These are phyloP conservation scores for Hydrozoanthus tunicans DNA, from an alignment of 64 coral and sea anemone species.

Conservation along the genomic window DNA sequence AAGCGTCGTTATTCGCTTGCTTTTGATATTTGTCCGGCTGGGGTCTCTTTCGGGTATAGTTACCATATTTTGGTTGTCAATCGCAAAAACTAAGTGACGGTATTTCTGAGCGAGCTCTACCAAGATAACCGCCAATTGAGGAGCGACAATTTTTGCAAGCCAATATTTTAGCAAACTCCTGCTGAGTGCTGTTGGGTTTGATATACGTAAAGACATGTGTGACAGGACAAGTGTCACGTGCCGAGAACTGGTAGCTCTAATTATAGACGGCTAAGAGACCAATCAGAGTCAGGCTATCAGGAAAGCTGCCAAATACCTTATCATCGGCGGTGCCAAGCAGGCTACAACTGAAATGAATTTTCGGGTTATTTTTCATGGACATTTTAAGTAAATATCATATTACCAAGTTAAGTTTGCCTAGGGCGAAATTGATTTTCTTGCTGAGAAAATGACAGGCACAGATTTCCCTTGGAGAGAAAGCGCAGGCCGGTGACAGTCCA, in stretches of 20 bases:
- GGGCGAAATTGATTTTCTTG: slow-evolving; percentile 14
- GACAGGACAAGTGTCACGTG: slow-evolving; percentile 96
- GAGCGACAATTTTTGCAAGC: slow-evolving; percentile 4
- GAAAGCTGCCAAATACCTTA: slow-evolving; percentile 81
- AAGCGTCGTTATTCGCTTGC: slow-evolving; percentile 65
- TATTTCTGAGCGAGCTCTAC: slow-evolving; percentile 35
- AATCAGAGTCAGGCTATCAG: slow-evolving; percentile 56
- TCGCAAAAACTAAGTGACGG: slow-evolving; percentile 1
- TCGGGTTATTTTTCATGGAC: slow-evolving; percentile 69
- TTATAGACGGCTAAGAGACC: slow-evolving; percentile 44
- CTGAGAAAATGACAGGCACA: slow-evolving; percentile 52
- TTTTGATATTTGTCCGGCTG: slow-evolving; percentile 64
- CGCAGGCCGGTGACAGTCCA: slow-evolving; percentile 2
- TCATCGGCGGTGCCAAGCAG: slow-evolving; percentile 73
- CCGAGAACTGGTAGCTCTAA: slow-evolving; percentile 54
- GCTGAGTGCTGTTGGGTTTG: slow-evolving; percentile 45
- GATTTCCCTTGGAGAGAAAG: slow-evolving; percentile 17
- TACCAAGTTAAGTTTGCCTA: slow-evolving; percentile 77
- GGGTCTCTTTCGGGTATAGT: slow-evolving; percentile 34
- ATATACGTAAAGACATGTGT: slow-evolving; percentile 97
- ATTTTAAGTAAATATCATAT: slow-evolving; percentile 92
- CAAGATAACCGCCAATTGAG: slow-evolving; percentile 55
- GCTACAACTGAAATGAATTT: slow-evolving; percentile 68
- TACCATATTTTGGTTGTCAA: slow-evolving; percentile 20
- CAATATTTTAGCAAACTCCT: slow-evolving; percentile 59